A percentile compares a stretch with the other conserved stretches of the same genome.
phyloP scores from a whole-genome alignment of 1,140 invertebrate genomes.

The Antheraea pernyi region DNA sequence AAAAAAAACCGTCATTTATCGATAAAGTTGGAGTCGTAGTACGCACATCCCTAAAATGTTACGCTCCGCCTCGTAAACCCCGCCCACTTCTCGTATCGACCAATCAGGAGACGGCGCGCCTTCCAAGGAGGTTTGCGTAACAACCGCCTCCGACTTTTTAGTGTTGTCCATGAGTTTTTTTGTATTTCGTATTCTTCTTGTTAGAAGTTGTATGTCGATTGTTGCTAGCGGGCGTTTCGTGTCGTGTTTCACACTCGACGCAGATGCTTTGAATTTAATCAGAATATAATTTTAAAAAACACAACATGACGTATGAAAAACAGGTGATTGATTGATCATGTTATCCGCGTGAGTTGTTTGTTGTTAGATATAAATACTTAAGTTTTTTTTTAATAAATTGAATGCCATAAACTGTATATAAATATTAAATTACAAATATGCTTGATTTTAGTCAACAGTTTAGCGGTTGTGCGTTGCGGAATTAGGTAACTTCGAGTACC shows the following conservation, averaged over 20 bases:
- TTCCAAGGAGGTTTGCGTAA: slow-evolving; percentile 30
- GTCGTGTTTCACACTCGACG: slow-evolving; percentile 63
- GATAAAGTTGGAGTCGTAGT: slow-evolving; percentile 48
- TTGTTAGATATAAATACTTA: background rate
- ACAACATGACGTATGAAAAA: background rate
- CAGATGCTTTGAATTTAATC: slow-evolving; percentile 21
- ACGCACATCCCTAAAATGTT: slow-evolving; percentile 49
- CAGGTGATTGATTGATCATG: slow-evolving; percentile 27
- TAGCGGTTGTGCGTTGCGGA: too few species aligned
- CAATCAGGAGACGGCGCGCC: slow-evolving; percentile 40
- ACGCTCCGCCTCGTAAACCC: slow-evolving; percentile 40
- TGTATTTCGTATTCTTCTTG: slow-evolving; percentile 52
- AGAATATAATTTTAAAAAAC: background rate
- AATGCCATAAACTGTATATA: background rate
- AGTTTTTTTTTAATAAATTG: background rate
- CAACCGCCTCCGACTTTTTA: slow-evolving; percentile 57
- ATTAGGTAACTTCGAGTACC: too few species aligned
- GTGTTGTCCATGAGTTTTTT: slow-evolving; percentile 72
- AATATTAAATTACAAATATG: too few species aligned
- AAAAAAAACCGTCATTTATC: slow-evolving; percentile 50
- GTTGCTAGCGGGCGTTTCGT: slow-evolving; percentile 39
- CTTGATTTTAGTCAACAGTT: too few species aligned
- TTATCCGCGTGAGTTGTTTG: background rate
- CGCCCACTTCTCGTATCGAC: slow-evolving; percentile 50
- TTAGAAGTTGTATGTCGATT: slow-evolving; percentile 34